Evolutionary conservation across 2,797 vertebrate species (phyloP), one percentile per base, ranked within the genome.

Genomic region (Salarias fasciatus): DNA sequence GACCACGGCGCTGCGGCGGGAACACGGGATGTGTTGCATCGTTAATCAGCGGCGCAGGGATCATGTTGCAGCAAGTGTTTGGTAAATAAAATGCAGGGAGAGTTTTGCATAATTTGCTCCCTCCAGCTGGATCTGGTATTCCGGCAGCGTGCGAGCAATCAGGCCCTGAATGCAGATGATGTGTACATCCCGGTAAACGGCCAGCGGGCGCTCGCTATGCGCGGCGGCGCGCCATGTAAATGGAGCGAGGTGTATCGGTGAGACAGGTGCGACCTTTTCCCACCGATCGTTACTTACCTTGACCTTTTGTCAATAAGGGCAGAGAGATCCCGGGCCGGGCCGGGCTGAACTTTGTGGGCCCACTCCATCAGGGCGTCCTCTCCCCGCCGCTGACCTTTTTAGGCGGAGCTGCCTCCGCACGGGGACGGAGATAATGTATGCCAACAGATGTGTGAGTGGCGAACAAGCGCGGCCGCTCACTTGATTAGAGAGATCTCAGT

Each of bases 251-350:
- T 56, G 75, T 63, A 50, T 75, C 73, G 29, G 45, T 78, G 57
- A 41, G 83, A 86, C 77, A 83, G 70, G 51, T 37, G 53, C 79
- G 59, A 89, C 89, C 89, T 93, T 93, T 88, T 64, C 76, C 69
- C 51, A 6, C 50, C 14, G 73, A 77, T 84, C 65, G 61, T 86
- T 85, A 66, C 67, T 73, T 86, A 82, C 83, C 73, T 67, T 86
- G 88, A 91, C 92, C 90, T 92, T 91, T 91, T 81, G 59, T 75
- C 75, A 70, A 87, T 82, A 69, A 83, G 78, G 71, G 69, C 61
- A 15, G 77, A 78, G 71, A 80, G 67, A 73, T 76, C 72, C 68
- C 41, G 15, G 6, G 62, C 58, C 61, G 79, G 72, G 73, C 76
- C 79, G 76, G 67, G 35, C 64, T 88, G 85, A 90, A 83, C 80